phyloP scores from a whole-genome alignment of 2,797 vertebrate species.

The Natrix natrix region DNA sequence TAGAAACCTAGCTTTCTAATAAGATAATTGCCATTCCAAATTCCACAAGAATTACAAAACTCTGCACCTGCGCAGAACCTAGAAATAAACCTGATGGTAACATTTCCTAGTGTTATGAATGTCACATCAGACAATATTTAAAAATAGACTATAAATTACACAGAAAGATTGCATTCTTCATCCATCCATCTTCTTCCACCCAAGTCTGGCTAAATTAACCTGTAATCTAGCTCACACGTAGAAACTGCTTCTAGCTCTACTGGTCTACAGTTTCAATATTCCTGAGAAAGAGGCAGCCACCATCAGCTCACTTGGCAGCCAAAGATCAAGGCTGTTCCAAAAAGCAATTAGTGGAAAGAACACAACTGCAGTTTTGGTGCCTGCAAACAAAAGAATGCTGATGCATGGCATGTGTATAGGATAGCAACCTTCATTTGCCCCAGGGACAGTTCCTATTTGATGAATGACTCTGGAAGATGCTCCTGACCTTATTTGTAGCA shows the following conservation, averaged over 20 bases:
- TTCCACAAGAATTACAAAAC: neutral
- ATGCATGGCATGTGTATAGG: neutral
- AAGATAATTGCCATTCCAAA: neutral
- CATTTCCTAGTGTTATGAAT: neutral
- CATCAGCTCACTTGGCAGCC: conserved; percentile 1
- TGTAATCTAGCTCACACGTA: neutral
- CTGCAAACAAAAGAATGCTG: conserved; percentile 1
- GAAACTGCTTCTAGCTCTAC: accelerated
- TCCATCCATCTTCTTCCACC: neutral
- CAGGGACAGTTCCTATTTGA: neutral
- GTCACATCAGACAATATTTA: neutral
- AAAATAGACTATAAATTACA: neutral
- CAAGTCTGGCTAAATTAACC: neutral
- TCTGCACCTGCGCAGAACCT: neutral
- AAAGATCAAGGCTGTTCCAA: neutral
- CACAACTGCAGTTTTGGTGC: neutral
- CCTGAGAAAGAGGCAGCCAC: neutral
- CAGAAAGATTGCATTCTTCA: neutral
- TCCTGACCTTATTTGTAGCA: neutral
- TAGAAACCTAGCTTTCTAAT: neutral
- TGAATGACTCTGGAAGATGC: neutral
- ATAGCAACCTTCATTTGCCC: neutral
- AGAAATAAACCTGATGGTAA: neutral
- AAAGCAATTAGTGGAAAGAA: conserved; percentile 17
- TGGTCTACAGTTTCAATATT: neutral